A percentile compares a stretch with the other conserved stretches of the same genome.
Evolutionary conservation across 2,797 vertebrate genomes (phyloP).

Genomic region (Melanotaenia nigrans): DNA sequence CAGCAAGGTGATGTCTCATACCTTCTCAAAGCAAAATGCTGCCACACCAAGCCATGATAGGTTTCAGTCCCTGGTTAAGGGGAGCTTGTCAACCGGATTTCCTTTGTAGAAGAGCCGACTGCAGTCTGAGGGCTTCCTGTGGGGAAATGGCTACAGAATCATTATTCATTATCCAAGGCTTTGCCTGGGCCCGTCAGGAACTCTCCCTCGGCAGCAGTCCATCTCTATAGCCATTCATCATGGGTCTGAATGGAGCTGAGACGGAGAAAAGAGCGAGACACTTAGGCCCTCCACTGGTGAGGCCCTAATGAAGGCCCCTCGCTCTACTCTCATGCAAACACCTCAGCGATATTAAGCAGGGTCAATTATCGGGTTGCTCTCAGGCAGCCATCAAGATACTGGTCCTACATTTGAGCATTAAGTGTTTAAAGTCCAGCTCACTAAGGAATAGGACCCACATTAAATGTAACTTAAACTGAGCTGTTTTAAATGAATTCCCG

Average conservation of each 20-base stretch:
- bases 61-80: constrained; percentile 68
- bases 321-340: constrained; percentile 63
- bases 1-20: constrained; percentile 56
- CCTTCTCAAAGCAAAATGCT: constrained; percentile 47
- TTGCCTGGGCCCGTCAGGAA: constrained; percentile 69
- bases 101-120: constrained; percentile 66
- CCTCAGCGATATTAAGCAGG: constrained; percentile 82
- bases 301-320: constrained; percentile 73
- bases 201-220: constrained; percentile 80
- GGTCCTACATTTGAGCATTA: constrained; percentile 55
- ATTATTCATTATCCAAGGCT: constrained; percentile 82
- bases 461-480: constrained; percentile 48
- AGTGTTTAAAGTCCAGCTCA: constrained; percentile 59
- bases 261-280: constrained; percentile 57
- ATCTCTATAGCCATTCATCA: constrained; percentile 80
- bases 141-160: constrained; percentile 71
- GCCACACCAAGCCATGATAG: constrained; percentile 57
- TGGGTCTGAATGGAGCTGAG: constrained; percentile 71
- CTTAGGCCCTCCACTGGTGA: constrained; percentile 60
- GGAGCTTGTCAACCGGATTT: constrained; percentile 67
- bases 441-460: constrained; percentile 44
- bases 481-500: constrained; percentile 41
- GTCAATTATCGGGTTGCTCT: constrained; percentile 79
- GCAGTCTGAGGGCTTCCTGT: constrained; percentile 74
- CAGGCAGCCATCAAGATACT: constrained; percentile 71